A percentile compares a stretch with the other conserved stretches of the same genome.
These are phyloP conservation scores for Micropoecilia bifurca DNA, from an alignment of 2,797 vertebrate species.

Conservation along the genomic window DNA sequence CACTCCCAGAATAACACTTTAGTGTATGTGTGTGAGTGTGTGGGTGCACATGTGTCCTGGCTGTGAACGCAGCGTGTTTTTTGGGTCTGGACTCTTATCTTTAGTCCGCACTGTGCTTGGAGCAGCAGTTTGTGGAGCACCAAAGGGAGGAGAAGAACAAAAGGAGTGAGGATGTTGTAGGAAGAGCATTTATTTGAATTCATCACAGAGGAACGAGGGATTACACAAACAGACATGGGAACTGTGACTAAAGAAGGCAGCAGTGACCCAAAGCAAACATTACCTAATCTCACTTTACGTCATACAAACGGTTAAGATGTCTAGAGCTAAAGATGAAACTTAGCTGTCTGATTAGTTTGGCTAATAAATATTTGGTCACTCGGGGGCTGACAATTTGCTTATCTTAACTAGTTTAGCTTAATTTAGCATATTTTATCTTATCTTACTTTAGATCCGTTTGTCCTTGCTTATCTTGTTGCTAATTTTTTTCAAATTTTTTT, in stretches of 20 bases:
- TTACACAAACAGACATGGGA: not conserved
- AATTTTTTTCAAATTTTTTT: not conserved
- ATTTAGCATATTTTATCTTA: not conserved
- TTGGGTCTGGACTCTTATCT: constrained; percentile 30
- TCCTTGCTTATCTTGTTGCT: not conserved
- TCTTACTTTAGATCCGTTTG: not conserved
- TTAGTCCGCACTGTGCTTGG: constrained; percentile 11
- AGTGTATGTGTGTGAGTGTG: constrained; percentile 8
- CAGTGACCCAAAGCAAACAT: not conserved
- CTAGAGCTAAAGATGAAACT: not conserved
- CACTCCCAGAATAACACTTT: not conserved
- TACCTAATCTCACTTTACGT: not conserved
- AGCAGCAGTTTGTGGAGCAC: constrained; percentile 14
- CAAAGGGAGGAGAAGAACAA: constrained; percentile 30
- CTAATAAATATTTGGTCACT: not conserved
- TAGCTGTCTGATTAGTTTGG: not conserved
- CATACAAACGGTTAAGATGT: not conserved
- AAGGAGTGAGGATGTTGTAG: constrained; percentile 31
- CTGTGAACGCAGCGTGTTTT: not conserved
- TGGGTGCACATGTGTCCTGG: not conserved
- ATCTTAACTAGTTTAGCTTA: not conserved
- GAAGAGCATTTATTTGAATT: constrained; percentile 27
- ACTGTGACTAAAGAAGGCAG: constrained; percentile 29
- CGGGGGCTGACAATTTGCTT: not conserved
- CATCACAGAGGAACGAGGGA: constrained; percentile 19